phyloP scores from a whole-genome alignment of 2,113 vertebrate species.

The Ailurus styani region DNA sequence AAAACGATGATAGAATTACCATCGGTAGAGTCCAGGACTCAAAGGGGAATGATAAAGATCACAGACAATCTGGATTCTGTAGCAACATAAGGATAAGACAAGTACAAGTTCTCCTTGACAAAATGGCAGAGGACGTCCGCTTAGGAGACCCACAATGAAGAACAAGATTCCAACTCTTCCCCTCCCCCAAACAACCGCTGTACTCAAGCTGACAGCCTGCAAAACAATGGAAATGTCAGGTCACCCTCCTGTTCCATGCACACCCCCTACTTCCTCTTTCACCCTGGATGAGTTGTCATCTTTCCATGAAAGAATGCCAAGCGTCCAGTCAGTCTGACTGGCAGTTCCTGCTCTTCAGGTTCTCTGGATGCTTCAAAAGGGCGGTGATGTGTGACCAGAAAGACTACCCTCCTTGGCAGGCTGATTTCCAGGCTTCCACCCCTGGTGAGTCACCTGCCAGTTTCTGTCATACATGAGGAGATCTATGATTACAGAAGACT shows the following conservation, averaged over 20 bases:
- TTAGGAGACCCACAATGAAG: background rate
- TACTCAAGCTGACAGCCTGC: background rate
- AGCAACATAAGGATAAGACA: background rate
- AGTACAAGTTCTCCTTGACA: background rate
- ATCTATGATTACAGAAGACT: conserved; percentile 54
- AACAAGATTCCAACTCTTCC: background rate
- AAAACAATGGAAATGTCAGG: conserved; percentile 60
- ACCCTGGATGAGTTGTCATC: conserved; percentile 49
- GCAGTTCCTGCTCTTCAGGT: conserved; percentile 73
- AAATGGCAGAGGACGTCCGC: background rate
- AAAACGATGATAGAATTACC: background rate
- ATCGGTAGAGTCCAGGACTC: background rate
- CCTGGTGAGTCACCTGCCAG: conserved; percentile 69
- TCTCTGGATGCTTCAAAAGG: conserved; percentile 66
- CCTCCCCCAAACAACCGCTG: background rate
- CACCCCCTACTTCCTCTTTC: conserved; percentile 64
- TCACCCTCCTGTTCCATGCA: background rate
- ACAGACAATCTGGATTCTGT: background rate
- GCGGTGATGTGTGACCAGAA: conserved; percentile 53
- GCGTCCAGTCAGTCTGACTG: conserved; percentile 41
- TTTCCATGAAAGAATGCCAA: conserved; percentile 73
- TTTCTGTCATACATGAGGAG: conserved; percentile 57
- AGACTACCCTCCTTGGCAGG: conserved; percentile 45
- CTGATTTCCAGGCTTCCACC: conserved; percentile 53
- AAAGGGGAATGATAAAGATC: background rate